Percentiles rank a stretch among this genome's conserved stretches.
Evolutionary conservation across 2,113 vertebrate genomes (phyloP).

Genomic region (Nansenia antarctica): DNA sequence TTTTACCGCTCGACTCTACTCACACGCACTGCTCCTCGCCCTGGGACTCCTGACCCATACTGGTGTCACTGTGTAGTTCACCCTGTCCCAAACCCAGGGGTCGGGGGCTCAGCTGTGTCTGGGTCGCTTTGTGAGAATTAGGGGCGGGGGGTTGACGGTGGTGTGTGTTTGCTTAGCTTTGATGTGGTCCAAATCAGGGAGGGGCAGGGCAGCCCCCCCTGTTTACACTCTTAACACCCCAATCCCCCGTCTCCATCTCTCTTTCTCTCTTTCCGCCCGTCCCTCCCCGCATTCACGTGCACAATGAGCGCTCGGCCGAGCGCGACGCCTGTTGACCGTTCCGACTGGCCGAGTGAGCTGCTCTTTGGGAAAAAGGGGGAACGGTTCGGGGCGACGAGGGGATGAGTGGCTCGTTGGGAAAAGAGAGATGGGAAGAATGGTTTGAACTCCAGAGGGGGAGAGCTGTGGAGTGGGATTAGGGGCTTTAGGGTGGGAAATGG

Average conservation of each 20-base stretch:
- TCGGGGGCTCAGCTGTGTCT: constrained; percentile 25
- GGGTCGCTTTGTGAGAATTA: constrained; percentile 43
- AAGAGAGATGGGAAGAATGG: constrained; percentile 9
- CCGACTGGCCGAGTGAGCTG: constrained; percentile 68
- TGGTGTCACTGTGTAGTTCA: background rate
- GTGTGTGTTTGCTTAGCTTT: constrained; percentile 87
- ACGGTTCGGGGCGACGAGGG: constrained; percentile 31
- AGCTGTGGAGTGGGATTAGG: constrained; percentile 60
- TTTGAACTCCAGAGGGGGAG: constrained; percentile 32
- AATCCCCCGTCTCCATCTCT: constrained; percentile 64
- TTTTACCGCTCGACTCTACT: no score
- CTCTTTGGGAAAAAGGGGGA: constrained; percentile 32
- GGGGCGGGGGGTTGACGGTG: constrained; percentile 54
- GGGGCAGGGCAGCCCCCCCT: constrained; percentile 63
- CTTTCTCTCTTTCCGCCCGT: constrained; percentile 42
- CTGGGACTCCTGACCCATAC: background rate
- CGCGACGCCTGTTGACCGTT: constrained; percentile 89
- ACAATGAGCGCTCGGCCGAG: constrained; percentile 83
- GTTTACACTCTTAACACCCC: constrained; percentile 77
- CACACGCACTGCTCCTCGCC: constrained; percentile 43
- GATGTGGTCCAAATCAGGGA: constrained; percentile 77
- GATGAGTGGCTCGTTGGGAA: constrained; percentile 37
- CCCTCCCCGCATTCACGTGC: constrained; percentile 61
- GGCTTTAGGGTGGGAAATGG: constrained; percentile 35
- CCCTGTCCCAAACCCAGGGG: no score